phyloP scores from a whole-genome alignment of 2,113 vertebrate species.

The Andinoacara biseriatus region DNA sequence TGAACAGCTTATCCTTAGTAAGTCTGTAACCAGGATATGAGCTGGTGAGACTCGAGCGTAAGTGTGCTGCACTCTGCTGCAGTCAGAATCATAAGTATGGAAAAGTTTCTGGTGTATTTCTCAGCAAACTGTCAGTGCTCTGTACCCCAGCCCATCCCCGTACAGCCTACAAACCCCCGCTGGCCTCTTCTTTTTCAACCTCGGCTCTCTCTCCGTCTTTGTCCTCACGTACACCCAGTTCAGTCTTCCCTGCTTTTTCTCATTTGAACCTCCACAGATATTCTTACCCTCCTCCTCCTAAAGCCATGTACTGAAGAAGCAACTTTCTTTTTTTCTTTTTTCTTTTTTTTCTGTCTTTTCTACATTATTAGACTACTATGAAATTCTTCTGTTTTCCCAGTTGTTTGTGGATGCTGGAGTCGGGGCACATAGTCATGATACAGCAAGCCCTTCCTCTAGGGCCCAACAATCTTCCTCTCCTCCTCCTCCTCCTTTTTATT shows the following conservation, averaged over 20 bases:
- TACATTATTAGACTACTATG: background rate
- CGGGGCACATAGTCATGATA: background rate
- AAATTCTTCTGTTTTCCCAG: background rate
- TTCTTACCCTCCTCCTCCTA: conserved; percentile 12
- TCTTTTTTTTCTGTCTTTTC: background rate
- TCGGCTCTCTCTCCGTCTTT: background rate
- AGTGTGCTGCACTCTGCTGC: conserved; percentile 14
- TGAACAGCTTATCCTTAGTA: background rate
- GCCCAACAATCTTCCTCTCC: background rate
- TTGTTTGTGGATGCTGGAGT: background rate
- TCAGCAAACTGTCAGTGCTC: conserved; percentile 49
- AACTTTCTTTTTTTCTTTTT: background rate
- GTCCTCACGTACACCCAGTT: background rate
- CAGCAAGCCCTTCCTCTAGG: background rate
- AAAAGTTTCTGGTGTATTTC: conserved; percentile 63
- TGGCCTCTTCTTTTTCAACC: background rate
- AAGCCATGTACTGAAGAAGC: background rate
- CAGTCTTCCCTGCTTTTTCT: background rate
- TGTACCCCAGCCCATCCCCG: background rate
- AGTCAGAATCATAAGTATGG: conserved; percentile 24
- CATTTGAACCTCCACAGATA: background rate
- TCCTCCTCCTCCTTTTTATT: conserved; percentile 30
- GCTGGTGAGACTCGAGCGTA: background rate
- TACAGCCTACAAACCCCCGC: background rate
- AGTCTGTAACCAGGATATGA: background rate